Percentiles rank a stretch among this genome's conserved stretches.
Evolutionary conservation across 2,888 invertebrate genomes (phyloP).

Genomic region (Aleiodes testaceus): DNA sequence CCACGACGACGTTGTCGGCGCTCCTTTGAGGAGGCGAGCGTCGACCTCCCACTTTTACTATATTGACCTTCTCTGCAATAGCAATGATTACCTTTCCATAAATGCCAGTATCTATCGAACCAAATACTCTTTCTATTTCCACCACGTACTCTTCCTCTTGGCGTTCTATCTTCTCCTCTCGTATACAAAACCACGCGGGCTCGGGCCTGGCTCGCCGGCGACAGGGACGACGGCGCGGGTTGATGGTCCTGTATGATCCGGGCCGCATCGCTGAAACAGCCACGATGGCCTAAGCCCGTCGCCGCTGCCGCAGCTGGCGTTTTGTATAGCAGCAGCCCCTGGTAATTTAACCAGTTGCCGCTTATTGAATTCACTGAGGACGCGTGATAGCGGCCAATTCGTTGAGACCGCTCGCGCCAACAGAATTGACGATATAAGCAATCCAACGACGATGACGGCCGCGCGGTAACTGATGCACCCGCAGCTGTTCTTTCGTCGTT

Average conservation of each 20-base stretch:
- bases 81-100: neutral
- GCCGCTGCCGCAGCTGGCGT: conserved; percentile 61
- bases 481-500: conserved; percentile 21
- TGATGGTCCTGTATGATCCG: conserved; percentile 62
- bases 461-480: conserved; percentile 9
- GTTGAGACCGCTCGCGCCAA: conserved; percentile 3
- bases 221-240: conserved; percentile 55
- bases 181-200: conserved; percentile 38
- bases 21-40: conserved; percentile 51
- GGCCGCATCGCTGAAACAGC: conserved; percentile 71
- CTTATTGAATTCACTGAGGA: conserved; percentile 24
- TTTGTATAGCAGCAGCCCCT: conserved; percentile 56
- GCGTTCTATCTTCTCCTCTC: conserved; percentile 21
- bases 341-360: conserved; percentile 41
- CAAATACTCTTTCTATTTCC: conserved; percentile 8
- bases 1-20: conserved; percentile 59
- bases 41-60: conserved; percentile 50
- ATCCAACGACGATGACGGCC: conserved; percentile 21
- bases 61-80: conserved; percentile 21
- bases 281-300: conserved; percentile 70
- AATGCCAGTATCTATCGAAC: conserved; percentile 3
- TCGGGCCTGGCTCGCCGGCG: conserved; percentile 45
- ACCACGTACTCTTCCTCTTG: neutral
- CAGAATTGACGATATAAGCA: neutral
- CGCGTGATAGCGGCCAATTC: conserved; percentile 8